These are phyloP conservation scores for Synergus gifuensis DNA, from an alignment of 2,888 invertebrate genomes.

Conservation along the genomic window DNA sequence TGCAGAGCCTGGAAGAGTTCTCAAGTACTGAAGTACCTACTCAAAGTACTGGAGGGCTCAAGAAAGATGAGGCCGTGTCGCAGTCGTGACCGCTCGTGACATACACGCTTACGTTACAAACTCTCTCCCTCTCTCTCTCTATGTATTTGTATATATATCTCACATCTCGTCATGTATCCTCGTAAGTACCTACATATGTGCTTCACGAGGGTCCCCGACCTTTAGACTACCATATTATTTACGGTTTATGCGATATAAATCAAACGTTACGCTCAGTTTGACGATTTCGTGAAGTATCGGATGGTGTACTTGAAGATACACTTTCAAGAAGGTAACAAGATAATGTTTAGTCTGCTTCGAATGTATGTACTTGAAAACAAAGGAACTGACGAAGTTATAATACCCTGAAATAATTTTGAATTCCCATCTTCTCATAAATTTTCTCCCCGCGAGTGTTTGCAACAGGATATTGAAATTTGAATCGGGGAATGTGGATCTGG, in stretches of 20 bases:
- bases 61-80: constrained; percentile 65
- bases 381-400: not conserved
- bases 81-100: constrained; percentile 70
- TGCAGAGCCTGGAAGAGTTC: constrained; percentile 29
- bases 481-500: constrained; percentile 33
- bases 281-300: constrained; percentile 13
- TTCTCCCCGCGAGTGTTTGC: not conserved
- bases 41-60: constrained; percentile 41
- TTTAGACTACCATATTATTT: constrained; percentile 37
- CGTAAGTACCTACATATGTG: constrained; percentile 39
- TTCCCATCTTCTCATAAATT: not conserved
- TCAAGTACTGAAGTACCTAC: constrained; percentile 36
- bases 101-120: constrained; percentile 67
- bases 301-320: constrained; percentile 8
- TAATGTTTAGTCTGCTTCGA: not conserved
- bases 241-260: constrained; percentile 37
- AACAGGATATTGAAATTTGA: constrained; percentile 26
- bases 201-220: constrained; percentile 33
- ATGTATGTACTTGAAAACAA: not conserved
- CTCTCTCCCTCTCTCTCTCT: constrained; percentile 39
- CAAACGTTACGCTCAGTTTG: constrained; percentile 36
- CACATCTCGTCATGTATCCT: constrained; percentile 26
- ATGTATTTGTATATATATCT: not conserved
- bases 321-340: constrained; percentile 21
- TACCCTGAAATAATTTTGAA: not conserved